These are phyloP conservation scores for Cantharis flavilabris DNA, from an alignment of 2,888 invertebrate genomes.

Conservation along the genomic window DNA sequence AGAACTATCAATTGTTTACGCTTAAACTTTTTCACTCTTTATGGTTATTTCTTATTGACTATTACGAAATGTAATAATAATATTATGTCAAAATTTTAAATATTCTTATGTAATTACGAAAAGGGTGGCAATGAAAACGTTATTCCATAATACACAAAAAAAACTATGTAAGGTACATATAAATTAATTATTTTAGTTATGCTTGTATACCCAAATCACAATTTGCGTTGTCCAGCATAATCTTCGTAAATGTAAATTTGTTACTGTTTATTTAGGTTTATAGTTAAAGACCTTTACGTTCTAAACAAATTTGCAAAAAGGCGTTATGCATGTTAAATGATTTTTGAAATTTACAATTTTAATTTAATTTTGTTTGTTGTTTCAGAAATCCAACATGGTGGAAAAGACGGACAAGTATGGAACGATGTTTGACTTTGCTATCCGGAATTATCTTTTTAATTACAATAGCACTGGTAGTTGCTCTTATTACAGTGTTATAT, in stretches of 20 bases:
- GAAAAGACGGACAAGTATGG: slow-evolving; percentile 75
- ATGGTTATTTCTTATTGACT: neutral
- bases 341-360: neutral
- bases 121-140: neutral
- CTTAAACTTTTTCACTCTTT: neutral
- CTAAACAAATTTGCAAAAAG: neutral
- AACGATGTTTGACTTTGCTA: slow-evolving; percentile 68
- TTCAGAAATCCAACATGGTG: slow-evolving; percentile 81
- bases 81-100: neutral
- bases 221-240: neutral
- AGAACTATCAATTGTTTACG: neutral
- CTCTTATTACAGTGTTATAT: slow-evolving; percentile 61
- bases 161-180: neutral
- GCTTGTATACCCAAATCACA: neutral
- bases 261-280: neutral
- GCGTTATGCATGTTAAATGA: neutral
- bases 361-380: neutral
- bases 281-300: neutral
- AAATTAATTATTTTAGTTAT: neutral
- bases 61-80: neutral
- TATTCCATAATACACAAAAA: neutral
- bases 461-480: slow-evolving; percentile 65
- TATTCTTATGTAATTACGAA: neutral
- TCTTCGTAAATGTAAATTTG: neutral
- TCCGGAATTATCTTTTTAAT: slow-evolving; percentile 63